Conservation (phyloP, 2,888 invertebrate genomes). For the Tachystola acroxantha region DNA sequence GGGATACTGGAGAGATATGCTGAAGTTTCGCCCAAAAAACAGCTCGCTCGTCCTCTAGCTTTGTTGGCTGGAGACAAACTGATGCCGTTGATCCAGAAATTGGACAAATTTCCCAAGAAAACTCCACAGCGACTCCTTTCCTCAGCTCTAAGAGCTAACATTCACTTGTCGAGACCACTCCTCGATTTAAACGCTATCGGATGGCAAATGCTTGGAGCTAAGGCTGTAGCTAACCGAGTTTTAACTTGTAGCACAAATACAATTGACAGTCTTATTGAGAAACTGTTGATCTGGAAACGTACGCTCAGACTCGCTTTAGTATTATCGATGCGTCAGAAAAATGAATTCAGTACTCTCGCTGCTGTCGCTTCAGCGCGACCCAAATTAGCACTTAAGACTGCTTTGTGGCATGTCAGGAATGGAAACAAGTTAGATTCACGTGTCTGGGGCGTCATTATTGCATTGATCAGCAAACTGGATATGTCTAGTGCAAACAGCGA, state of each 20-base stretch:
- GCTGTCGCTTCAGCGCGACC: conserved; percentile 29
- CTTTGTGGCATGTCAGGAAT: conserved; percentile 24
- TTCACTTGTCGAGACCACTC: conserved; percentile 33
- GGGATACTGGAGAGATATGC: conserved; percentile 12
- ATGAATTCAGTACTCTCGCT: conserved; percentile 21
- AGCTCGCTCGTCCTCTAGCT: conserved; percentile 20
- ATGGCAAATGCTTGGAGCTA: conserved; percentile 38
- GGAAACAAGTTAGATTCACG: conserved; percentile 18
- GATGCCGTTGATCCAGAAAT: conserved; percentile 10
- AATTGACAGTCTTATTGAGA: conserved; percentile 21
- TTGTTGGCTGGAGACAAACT: conserved; percentile 1
- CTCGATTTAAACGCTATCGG: conserved; percentile 29
- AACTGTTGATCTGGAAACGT: conserved; percentile 29
- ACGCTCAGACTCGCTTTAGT: conserved; percentile 33
- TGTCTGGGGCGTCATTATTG: conserved; percentile 41
- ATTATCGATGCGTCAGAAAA: conserved; percentile 27
- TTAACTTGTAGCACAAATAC: conserved; percentile 26
- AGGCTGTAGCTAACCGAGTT: conserved; percentile 38
- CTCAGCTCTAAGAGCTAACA: conserved; percentile 33
- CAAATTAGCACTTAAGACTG: conserved; percentile 29
- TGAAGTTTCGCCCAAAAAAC: conserved; percentile 7
- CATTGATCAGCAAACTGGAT: conserved; percentile 26
- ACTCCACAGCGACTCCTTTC: conserved; percentile 20
- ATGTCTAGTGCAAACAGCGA: conserved; percentile 14
- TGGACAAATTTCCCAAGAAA: conserved; percentile 11